Evolutionary conservation across 2,888 invertebrate species (phyloP).

Genomic region (Netelia virgata): DNA sequence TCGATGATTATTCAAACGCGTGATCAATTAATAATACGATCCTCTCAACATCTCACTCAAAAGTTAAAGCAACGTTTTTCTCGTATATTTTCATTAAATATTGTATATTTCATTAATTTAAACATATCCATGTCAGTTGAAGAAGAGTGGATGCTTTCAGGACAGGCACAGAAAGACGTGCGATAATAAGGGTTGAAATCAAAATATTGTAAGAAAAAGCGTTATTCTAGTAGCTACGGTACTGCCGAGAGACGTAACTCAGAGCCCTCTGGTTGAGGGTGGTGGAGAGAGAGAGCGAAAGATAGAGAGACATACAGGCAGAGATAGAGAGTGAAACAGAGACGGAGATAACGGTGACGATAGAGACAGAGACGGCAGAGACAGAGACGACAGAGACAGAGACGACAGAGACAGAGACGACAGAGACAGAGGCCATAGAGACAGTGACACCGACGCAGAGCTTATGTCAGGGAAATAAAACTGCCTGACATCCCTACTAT

Average conservation of each 20-base stretch:
- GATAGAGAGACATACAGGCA: constrained; percentile 19
- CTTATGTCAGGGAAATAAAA: too few species aligned
- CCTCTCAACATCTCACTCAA: too few species aligned
- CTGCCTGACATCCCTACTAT: too few species aligned
- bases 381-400: not conserved
- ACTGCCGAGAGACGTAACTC: constrained; percentile 27
- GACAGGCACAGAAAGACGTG: constrained; percentile 9
- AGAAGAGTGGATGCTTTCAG: too few species aligned
- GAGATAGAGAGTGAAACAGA: constrained; percentile 7
- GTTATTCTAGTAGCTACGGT: constrained; percentile 9
- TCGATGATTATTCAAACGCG: constrained; percentile 34
- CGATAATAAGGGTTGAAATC: constrained; percentile 36
- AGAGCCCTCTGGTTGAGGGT: not conserved
- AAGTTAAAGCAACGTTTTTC: too few species aligned
- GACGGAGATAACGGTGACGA: not conserved
- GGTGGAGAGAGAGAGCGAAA: constrained; percentile 25
- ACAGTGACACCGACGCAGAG: too few species aligned
- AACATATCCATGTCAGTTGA: too few species aligned
- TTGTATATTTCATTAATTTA: too few species aligned
- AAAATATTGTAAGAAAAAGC: constrained; percentile 24
- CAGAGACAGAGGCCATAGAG: not conserved
- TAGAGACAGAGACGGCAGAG: too few species aligned
- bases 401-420: not conserved
- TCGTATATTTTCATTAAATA: too few species aligned
- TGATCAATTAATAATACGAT: constrained; percentile 50